Evolutionary conservation across 2,888 invertebrate species (phyloP).

Genomic region (Dynastes maya): DNA sequence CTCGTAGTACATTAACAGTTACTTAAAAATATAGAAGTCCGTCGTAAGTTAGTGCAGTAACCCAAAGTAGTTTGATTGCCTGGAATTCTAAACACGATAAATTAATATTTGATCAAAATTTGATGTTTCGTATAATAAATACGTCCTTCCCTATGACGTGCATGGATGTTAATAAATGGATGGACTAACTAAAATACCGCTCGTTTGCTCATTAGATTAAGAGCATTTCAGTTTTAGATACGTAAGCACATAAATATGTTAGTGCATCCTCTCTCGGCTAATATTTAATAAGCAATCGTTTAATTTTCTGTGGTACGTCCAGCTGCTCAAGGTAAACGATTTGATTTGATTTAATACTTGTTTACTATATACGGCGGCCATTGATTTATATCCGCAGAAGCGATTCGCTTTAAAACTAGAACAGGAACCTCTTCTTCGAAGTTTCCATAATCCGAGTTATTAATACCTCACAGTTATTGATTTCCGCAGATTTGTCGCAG

Average conservation of each 20-base stretch:
- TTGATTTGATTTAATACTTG: constrained; percentile 15
- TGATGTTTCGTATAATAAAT: too few relatives aligned
- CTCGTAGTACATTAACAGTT: too few relatives aligned
- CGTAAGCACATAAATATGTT: constrained; percentile 11
- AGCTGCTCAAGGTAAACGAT: constrained; percentile 12
- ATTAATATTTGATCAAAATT: too few relatives aligned
- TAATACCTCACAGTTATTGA: constrained; percentile 26
- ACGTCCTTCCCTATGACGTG: too few relatives aligned
- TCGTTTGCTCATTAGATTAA: background rate
- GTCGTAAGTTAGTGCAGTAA: too few relatives aligned
- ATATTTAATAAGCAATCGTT: constrained; percentile 10
- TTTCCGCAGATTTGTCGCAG: constrained; percentile 26
- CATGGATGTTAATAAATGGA: too few relatives aligned
- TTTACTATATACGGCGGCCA: constrained; percentile 6
- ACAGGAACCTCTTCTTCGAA: constrained; percentile 25
- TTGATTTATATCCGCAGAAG: background rate
- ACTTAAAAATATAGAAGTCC: too few relatives aligned
- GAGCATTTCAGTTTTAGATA: background rate
- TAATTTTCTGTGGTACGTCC: constrained; percentile 1
- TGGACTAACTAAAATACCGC: background rate
- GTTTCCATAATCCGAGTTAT: constrained; percentile 33
- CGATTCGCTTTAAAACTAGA: constrained; percentile 18
- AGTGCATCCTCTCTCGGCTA: background rate
- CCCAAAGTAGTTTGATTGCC: too few relatives aligned
- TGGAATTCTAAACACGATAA: too few relatives aligned